Evolutionary conservation across 2,113 vertebrate genomes (phyloP).

Genomic region (Nibea albiflora): DNA sequence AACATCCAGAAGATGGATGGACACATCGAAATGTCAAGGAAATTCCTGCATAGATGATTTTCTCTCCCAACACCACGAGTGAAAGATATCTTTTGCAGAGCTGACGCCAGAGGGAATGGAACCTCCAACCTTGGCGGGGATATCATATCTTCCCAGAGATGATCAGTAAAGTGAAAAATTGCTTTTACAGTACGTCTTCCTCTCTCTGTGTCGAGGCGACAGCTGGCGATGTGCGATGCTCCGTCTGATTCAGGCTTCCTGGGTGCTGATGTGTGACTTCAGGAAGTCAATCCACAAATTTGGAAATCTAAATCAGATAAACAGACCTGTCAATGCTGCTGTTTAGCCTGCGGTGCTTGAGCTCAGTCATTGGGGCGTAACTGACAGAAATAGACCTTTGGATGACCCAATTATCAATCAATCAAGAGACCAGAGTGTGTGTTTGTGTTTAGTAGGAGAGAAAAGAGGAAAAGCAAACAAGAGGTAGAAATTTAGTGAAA

Average conservation of each 20-base stretch:
- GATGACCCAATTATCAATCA: slow-evolving; percentile 16
- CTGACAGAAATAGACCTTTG: slow-evolving; percentile 5
- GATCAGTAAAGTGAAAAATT: slow-evolving; percentile 51
- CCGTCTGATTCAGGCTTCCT: background rate
- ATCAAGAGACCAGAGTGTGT: slow-evolving; percentile 12
- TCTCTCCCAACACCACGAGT: background rate
- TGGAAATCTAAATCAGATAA: background rate
- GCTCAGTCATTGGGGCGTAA: background rate
- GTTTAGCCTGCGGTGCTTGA: background rate
- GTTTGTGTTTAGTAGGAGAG: background rate
- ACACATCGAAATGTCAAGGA: slow-evolving; percentile 15
- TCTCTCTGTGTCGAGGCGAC: slow-evolving; percentile 6
- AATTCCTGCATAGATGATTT: slow-evolving; percentile 1
- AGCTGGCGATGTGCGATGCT: background rate
- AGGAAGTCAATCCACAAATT: background rate
- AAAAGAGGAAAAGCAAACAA: background rate
- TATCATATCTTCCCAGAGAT: background rate
- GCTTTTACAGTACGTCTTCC: slow-evolving; percentile 1
- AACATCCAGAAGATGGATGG: slow-evolving; percentile 18
- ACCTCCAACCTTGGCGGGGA: slow-evolving; percentile 4
- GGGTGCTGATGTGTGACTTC: background rate
- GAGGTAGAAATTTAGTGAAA: background rate
- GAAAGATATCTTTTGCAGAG: slow-evolving; percentile 15
- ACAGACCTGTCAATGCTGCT: background rate
- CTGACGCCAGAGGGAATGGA: background rate